Percentiles rank a stretch among this genome's conserved stretches.
Conservation (phyloP, 2,797 vertebrate genomes). For the Hydrolagus colliei region DNA sequence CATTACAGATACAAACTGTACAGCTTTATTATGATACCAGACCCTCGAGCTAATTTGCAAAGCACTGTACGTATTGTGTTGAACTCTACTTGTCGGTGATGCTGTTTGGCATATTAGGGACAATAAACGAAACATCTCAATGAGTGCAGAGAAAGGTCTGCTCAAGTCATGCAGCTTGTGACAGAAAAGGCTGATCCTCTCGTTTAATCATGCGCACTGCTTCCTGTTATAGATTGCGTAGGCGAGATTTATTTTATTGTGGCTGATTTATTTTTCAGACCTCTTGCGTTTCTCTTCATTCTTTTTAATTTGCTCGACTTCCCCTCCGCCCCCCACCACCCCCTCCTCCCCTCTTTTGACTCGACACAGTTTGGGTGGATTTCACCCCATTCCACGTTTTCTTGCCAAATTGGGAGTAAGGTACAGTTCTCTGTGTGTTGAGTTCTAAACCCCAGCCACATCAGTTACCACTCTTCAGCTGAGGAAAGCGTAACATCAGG, state of each 20-base stretch:
- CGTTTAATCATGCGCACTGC: neutral
- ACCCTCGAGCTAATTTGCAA: neutral
- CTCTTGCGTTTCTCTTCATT: no score
- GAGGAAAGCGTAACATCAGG: neutral
- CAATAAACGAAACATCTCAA: neutral
- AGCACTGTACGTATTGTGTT: neutral
- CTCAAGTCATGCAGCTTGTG: neutral
- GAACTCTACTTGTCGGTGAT: neutral
- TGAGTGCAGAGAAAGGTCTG: neutral
- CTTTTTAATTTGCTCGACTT: no score
- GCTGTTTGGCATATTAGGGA: neutral
- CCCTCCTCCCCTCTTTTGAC: no score
- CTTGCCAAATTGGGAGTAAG: neutral
- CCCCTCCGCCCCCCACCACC: no score
- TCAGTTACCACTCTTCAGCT: neutral
- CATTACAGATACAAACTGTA: conserved; percentile 21
- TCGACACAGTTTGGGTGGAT: neutral
- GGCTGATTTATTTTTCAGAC: no score
- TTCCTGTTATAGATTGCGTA: neutral
- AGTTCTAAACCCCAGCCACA: neutral
- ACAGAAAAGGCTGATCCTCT: neutral
- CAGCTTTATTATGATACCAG: neutral
- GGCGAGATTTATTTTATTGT: neutral
- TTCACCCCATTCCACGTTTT: neutral
- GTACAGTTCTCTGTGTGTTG: neutral